Percentiles rank a stretch among this genome's conserved stretches.
These are phyloP conservation scores for Megaceryle torquata DNA, from an alignment of 2,113 vertebrate species.

Conservation along the genomic window DNA sequence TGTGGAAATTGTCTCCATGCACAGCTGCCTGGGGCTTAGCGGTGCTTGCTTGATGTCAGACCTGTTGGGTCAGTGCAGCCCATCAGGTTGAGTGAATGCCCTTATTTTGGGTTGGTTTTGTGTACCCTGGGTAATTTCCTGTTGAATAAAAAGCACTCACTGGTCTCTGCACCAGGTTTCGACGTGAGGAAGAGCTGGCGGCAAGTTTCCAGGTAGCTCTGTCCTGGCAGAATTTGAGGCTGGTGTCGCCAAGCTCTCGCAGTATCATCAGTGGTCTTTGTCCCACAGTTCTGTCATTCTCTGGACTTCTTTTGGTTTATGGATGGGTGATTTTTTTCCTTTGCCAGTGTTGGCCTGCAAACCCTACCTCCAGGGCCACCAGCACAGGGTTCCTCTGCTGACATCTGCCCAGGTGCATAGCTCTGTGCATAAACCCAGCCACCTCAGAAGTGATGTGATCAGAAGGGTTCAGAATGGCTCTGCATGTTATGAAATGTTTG, in stretches of 20 bases:
- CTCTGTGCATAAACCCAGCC: neutral
- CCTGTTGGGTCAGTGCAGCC: neutral
- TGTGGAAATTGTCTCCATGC: neutral
- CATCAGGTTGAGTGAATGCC: neutral
- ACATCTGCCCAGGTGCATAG: neutral
- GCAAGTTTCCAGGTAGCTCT: neutral
- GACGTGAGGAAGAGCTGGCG: rapidly evolving
- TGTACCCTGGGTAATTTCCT: neutral
- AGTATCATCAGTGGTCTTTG: neutral
- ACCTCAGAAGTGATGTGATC: neutral
- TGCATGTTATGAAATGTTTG: conserved; percentile 37
- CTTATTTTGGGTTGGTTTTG: neutral
- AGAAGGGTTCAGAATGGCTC: conserved; percentile 37
- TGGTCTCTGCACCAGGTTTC: neutral
- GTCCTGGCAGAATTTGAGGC: neutral
- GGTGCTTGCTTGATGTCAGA: neutral
- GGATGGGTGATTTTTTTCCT: neutral
- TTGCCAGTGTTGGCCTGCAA: neutral
- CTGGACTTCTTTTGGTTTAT: neutral
- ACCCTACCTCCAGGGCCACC: neutral
- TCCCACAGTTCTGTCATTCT: neutral
- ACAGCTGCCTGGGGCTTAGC: neutral
- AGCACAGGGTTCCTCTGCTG: neutral
- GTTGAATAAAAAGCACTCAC: neutral
- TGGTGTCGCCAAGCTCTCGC: neutral